Percentiles rank a stretch among this genome's conserved stretches.
Conservation (phyloP, 53 echinoderm and acorn worm genomes). For the Mesocentrotus franciscanus region DNA sequence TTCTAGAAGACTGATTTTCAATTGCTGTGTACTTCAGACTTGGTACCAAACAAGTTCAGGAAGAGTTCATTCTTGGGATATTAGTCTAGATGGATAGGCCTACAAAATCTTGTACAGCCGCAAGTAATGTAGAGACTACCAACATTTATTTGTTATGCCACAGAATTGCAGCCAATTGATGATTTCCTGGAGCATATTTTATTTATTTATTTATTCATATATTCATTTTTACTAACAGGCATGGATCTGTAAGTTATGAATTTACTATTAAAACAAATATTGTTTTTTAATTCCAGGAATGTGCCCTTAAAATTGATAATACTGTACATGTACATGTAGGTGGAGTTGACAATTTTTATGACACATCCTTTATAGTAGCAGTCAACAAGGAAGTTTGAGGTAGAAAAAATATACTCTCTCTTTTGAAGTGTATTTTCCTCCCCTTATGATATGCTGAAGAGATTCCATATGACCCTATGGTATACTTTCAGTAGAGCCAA, state of each 20-base stretch:
- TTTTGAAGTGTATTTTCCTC: not conserved
- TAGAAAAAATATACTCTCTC: not conserved
- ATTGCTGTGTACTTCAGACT: not conserved
- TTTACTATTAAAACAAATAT: not conserved
- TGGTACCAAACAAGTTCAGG: conserved; percentile 1
- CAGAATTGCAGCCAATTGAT: not conserved
- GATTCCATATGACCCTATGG: not conserved
- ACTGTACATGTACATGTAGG: too few relatives aligned
- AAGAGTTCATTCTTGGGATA: conserved; percentile 3
- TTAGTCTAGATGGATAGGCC: not conserved
- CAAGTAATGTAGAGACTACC: not conserved
- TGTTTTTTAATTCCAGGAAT: not conserved
- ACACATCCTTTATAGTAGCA: not conserved
- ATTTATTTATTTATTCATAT: not conserved
- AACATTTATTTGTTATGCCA: too few relatives aligned
- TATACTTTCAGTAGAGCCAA: not conserved
- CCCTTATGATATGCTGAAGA: not conserved
- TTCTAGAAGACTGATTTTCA: conserved; percentile 25
- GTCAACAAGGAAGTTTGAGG: not conserved
- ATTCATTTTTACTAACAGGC: too few relatives aligned
- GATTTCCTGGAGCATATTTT: not conserved
- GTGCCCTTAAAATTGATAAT: too few relatives aligned
- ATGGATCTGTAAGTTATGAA: not conserved
- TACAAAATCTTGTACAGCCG: not conserved
- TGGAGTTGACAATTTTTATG: not conserved